These are phyloP conservation scores for Acrobasis consociella DNA, from an alignment of 2,888 invertebrate genomes.

Conservation along the genomic window DNA sequence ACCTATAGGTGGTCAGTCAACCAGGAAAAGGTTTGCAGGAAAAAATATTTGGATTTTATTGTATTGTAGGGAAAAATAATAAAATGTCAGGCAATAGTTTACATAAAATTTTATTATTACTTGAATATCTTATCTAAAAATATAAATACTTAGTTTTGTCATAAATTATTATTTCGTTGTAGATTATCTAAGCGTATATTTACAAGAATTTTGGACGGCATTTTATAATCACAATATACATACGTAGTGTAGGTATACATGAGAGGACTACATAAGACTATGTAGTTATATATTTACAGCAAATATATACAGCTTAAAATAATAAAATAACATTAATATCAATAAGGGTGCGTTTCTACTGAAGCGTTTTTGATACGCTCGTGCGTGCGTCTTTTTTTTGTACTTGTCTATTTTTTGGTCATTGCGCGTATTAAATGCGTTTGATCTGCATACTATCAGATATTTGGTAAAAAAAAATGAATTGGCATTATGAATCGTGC, in stretches of 20 bases:
- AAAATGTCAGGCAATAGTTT: conserved; percentile 31
- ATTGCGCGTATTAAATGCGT: too few relatives aligned
- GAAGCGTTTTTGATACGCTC: too few relatives aligned
- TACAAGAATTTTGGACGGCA: conserved; percentile 62
- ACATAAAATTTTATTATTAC: conserved; percentile 46
- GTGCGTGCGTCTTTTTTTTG: too few relatives aligned
- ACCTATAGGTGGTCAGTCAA: too few relatives aligned
- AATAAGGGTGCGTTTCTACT: not conserved
- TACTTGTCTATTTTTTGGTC: too few relatives aligned
- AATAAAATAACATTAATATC: not conserved
- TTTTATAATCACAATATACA: conserved; percentile 67
- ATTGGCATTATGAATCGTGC: too few relatives aligned
- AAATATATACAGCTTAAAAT: not conserved
- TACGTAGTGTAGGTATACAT: conserved; percentile 70
- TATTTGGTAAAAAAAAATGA: too few relatives aligned
- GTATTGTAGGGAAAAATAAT: conserved; percentile 27
- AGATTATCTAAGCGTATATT: conserved; percentile 37
- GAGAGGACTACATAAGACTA: conserved; percentile 60
- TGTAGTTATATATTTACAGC: conserved; percentile 43
- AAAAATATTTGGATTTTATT: too few relatives aligned
- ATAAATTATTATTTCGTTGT: conserved; percentile 64
- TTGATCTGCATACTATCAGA: too few relatives aligned
- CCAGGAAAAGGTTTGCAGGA: too few relatives aligned
- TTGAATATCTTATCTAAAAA: conserved; percentile 49
- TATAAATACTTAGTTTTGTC: conserved; percentile 54